Percentiles rank a stretch among this genome's conserved stretches.
Evolutionary conservation across 2,888 invertebrate genomes (phyloP).

Genomic region (Conops quadrifasciatus): DNA sequence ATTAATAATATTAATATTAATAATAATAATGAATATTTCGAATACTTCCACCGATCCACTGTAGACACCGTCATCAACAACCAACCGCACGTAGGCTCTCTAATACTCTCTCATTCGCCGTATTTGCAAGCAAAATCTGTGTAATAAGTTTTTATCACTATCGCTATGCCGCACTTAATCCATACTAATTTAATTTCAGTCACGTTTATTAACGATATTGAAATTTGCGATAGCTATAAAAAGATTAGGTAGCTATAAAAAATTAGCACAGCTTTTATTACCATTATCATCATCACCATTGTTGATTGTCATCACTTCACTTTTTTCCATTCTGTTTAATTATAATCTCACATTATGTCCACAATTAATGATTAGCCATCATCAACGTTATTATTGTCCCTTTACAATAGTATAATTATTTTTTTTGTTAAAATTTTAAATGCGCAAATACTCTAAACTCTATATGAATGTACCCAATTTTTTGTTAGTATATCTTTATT

Average conservation of each 20-base stretch:
- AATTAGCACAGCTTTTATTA: constrained; percentile 35
- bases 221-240: constrained; percentile 37
- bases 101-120: no score
- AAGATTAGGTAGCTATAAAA: no score
- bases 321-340: background rate
- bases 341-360: background rate
- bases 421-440: constrained; percentile 11
- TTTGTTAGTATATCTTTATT: no score
- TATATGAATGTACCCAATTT: no score
- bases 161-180: constrained; percentile 28
- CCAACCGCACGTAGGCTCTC: background rate
- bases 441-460: constrained; percentile 19
- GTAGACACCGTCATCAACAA: no score
- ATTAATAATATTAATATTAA: no score
- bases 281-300: constrained; percentile 15
- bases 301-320: background rate
- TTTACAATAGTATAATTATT: no score
- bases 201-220: constrained; percentile 15
- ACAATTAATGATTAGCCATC: no score
- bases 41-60: no score
- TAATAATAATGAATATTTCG: no score
- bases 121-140: background rate
- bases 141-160: constrained; percentile 1
- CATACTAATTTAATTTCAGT: constrained; percentile 37
- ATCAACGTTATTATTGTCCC: no score